Conservation (phyloP, 2,113 vertebrate genomes). For the Sclerurus mexicanus region DNA sequence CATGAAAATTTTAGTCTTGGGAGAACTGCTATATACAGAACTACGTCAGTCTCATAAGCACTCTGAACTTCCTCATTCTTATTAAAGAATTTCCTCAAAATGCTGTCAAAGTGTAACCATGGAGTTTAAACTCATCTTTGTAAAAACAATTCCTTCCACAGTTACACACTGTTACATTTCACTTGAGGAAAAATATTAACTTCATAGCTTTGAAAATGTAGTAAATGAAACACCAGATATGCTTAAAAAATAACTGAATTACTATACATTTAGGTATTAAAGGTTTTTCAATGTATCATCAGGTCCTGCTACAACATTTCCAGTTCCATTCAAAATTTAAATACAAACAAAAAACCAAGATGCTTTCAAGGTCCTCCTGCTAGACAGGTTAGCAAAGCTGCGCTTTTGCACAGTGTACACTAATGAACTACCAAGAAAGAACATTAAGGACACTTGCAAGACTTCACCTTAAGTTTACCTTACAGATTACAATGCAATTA, state of each 20-base stretch:
- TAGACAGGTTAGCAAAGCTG: not conserved
- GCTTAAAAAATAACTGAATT: not conserved
- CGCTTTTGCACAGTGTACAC: not conserved
- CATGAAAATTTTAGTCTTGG: not conserved
- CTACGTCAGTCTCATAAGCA: not conserved
- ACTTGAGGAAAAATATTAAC: not conserved
- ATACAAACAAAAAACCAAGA: not conserved
- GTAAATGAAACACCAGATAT: not conserved
- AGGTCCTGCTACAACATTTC: not conserved
- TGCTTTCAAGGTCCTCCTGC: not conserved
- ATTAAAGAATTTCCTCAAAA: not conserved
- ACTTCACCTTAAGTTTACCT: not conserved
- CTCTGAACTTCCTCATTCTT: not conserved
- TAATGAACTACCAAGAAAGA: not conserved
- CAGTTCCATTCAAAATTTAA: not conserved
- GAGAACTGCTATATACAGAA: not conserved
- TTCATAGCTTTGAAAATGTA: not conserved
- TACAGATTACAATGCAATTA: not conserved
- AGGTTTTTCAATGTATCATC: not conserved
- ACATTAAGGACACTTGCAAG: not conserved
- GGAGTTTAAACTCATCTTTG: not conserved
- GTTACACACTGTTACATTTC: not conserved
- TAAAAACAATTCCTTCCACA: not conserved
- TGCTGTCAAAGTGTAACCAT: not conserved
- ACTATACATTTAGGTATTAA: not conserved